Evolutionary conservation across 2,797 vertebrate species (phyloP).

Genomic region (Amblyraja radiata): DNA sequence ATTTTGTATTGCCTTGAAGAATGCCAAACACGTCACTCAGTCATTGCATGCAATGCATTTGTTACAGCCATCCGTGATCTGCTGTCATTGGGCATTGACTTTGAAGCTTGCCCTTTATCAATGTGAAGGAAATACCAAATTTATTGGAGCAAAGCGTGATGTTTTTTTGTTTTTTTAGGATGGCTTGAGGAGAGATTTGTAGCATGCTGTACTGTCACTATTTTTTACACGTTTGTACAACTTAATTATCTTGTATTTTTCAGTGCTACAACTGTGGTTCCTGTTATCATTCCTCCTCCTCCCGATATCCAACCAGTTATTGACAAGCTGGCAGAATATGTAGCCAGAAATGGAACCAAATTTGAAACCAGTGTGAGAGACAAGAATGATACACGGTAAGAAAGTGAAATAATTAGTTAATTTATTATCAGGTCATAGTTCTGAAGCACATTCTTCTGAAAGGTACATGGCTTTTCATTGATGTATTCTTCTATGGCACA

Average conservation of each 20-base stretch:
- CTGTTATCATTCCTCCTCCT: constrained; percentile 87
- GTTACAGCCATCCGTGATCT: neutral
- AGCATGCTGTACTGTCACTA: neutral
- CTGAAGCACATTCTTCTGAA: too few relatives aligned
- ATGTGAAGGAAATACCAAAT: neutral
- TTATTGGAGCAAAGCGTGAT: neutral
- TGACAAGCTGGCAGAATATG: constrained; percentile 93
- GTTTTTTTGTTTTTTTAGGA: neutral
- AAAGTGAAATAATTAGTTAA: neutral
- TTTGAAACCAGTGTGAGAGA: constrained; percentile 92
- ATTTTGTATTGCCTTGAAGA: neutral
- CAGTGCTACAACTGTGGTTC: constrained; percentile 65
- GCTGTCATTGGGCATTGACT: neutral
- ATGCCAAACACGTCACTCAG: neutral
- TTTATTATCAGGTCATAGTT: neutral
- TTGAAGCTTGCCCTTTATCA: neutral
- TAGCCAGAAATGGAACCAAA: constrained; percentile 88
- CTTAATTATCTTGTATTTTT: constrained; percentile 40
- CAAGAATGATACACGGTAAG: constrained; percentile 91
- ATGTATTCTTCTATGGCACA: neutral
- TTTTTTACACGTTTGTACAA: neutral
- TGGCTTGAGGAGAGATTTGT: neutral
- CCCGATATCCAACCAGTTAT: constrained; percentile 96
- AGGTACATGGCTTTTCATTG: neutral
- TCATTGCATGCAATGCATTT: neutral